Percentiles rank a stretch among this genome's conserved stretches.
Conservation (phyloP, 2,797 vertebrate genomes). For the Poeciliopsis paucimaculata region DNA sequence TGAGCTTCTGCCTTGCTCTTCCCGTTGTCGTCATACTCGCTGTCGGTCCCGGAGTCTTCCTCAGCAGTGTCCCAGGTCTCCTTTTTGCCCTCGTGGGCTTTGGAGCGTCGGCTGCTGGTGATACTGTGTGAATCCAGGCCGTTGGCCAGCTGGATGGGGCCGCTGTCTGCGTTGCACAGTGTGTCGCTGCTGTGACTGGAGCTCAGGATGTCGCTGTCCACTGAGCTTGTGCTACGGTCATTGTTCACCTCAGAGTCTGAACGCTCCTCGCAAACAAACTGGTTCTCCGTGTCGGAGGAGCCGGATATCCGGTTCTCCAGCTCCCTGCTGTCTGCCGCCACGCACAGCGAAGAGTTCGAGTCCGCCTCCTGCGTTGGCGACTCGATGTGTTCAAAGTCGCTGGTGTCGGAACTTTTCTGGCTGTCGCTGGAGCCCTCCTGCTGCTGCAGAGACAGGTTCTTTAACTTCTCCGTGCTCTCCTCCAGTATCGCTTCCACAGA, state of each 20-base stretch:
- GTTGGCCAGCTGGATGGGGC: conserved; percentile 91
- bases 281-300: conserved; percentile 87
- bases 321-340: conserved; percentile 87
- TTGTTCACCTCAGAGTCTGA: conserved; percentile 98
- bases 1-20: conserved; percentile 90
- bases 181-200: conserved; percentile 99
- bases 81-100: conserved; percentile 96
- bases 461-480: conserved; percentile 98
- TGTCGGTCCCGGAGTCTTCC: conserved; percentile 98
- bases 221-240: conserved; percentile 97
- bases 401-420: conserved; percentile 95
- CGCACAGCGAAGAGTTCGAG: conserved; percentile 82
- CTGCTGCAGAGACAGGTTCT: conserved; percentile 90
- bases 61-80: conserved; percentile 99
- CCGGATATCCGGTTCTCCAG: conserved; percentile 87
- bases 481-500: conserved; percentile 97
- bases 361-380: conserved; percentile 90
- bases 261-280: conserved; percentile 90
- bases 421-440: conserved; percentile 91
- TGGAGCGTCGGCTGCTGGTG: conserved; percentile 96
- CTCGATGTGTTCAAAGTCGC: conserved; percentile 95
- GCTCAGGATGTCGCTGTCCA: conserved; percentile 99
- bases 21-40: conserved; percentile 97
- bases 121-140: conserved; percentile 98
- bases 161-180: conserved; percentile 93